Evolutionary conservation across 2,888 invertebrate genomes (phyloP), one percentile per base, ranked within the genome.

Genomic region (Lasioglossum oenotherae): DNA sequence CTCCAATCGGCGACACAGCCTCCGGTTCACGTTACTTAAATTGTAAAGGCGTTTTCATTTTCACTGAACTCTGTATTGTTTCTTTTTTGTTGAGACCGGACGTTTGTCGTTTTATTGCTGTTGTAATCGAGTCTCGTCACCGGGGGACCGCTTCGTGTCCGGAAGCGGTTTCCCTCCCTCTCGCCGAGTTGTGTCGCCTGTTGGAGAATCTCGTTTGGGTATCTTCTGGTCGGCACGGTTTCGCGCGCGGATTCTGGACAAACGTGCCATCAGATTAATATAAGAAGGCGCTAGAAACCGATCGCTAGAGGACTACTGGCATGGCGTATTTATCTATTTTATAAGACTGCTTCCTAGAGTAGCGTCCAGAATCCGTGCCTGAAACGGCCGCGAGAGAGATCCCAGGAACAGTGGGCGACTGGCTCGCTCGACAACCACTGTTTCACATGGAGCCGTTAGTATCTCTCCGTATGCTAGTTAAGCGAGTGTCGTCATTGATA

Each of bases 401-500:
- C 73, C 88, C 72, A 67, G 71, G 74, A 83, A 80, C 74, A 75
- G 78, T 41, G 72, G 49, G n/a, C 16, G 12, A 10, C 19, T 10
- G 38, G n/a, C 10, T 57, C 8, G 8, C 23, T 12, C 38, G 53
- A n/a, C 57, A 57, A n/a, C 71, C 75, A 81, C 80, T 73, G 75
- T 85, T 80, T 35, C 41, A 79, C 91, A 90, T 85, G 90, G 93
- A 92, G 92, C 92, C 92, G 90, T 93, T 93, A 95, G 89, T 95
- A 95, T 93, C 94, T 94, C 93, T 94, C 93, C 92, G 92, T 92
- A 91, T 94, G 95, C 97, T 97, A 97, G 96, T 97, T 96, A 96
- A 96, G 96, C 95, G 97, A 97, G 96, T 96, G 96, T 96, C 97
- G 96, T 97, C 97, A 97, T 96, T 97, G 97, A 95, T 96, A 96